phyloP scores from a whole-genome alignment of 2,113 vertebrate genomes.

The Hippocampus mohnikei region DNA sequence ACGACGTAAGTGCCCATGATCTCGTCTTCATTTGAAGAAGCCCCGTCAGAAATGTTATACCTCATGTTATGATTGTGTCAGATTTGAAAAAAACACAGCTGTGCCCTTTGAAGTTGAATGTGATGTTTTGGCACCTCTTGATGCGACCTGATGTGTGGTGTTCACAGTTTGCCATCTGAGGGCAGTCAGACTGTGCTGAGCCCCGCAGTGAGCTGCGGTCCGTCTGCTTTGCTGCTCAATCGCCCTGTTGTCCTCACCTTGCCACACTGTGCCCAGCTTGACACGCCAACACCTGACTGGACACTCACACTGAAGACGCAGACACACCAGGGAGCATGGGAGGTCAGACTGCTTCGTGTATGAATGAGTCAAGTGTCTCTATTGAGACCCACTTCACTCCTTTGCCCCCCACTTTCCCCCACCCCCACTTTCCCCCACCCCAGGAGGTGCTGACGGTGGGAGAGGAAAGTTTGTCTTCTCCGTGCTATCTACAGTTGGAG shows the following conservation, averaged over 20 bases:
- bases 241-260: slow-evolving; percentile 88
- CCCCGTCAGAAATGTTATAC: slow-evolving; percentile 16
- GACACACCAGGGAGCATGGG: slow-evolving; percentile 93
- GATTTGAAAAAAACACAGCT: neutral
- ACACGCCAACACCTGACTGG: slow-evolving; percentile 85
- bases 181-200: slow-evolving; percentile 92
- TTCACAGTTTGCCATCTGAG: slow-evolving; percentile 83
- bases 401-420: neutral
- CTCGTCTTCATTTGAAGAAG: neutral
- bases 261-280: slow-evolving; percentile 88
- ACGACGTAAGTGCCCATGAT: slow-evolving; percentile 81
- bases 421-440: neutral
- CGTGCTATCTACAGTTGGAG: slow-evolving; percentile 96
- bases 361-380: neutral
- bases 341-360: slow-evolving; percentile 75
- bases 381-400: neutral
- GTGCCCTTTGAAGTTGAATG: slow-evolving; percentile 19
- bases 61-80: neutral
- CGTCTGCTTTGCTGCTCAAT: slow-evolving; percentile 88
- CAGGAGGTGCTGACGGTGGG: slow-evolving; percentile 95
- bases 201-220: slow-evolving; percentile 91
- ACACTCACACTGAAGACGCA: slow-evolving; percentile 94
- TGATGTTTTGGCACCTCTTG: slow-evolving; percentile 19
- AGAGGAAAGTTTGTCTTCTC: slow-evolving; percentile 91
- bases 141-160: slow-evolving; percentile 5